phyloP scores from a whole-genome alignment of 1,140 invertebrate genomes.

The Drepana arcuata region DNA sequence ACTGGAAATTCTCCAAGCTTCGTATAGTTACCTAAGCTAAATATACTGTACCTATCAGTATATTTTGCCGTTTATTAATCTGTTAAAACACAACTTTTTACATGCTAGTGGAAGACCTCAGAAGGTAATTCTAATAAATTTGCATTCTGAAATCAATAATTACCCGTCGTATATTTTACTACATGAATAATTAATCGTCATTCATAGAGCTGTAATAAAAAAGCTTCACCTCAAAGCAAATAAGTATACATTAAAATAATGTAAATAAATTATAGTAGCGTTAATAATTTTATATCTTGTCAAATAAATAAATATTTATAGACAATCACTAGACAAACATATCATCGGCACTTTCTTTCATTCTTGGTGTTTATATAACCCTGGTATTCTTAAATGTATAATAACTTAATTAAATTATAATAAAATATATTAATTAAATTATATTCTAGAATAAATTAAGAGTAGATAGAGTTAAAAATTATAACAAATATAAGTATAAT shows the following conservation, averaged over 20 bases:
- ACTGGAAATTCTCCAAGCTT: too few relatives aligned
- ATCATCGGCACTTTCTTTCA: slow-evolving; percentile 60
- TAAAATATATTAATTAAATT: slow-evolving; percentile 19
- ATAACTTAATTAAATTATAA: slow-evolving; percentile 1
- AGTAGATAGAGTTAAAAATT: slow-evolving; percentile 49
- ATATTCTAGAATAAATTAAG: slow-evolving; percentile 23
- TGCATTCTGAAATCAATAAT: not conserved
- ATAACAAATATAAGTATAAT: too few relatives aligned
- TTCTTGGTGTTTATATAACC: slow-evolving; percentile 53
- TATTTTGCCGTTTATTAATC: too few relatives aligned
- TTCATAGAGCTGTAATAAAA: not conserved
- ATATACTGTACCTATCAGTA: too few relatives aligned
- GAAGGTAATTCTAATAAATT: not conserved
- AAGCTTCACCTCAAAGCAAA: not conserved
- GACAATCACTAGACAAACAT: slow-evolving; percentile 54
- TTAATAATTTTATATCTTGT: slow-evolving; percentile 55
- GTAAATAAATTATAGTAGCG: slow-evolving; percentile 27
- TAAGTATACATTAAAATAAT: not conserved
- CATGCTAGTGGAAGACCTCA: too few relatives aligned
- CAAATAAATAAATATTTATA: slow-evolving; percentile 13
- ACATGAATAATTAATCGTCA: not conserved
- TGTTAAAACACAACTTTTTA: too few relatives aligned
- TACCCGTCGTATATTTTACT: not conserved
- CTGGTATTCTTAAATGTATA: slow-evolving; percentile 46
- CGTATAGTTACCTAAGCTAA: too few relatives aligned